phyloP scores from a whole-genome alignment of 2,113 vertebrate genomes.

The Peromyscus maniculatus region DNA sequence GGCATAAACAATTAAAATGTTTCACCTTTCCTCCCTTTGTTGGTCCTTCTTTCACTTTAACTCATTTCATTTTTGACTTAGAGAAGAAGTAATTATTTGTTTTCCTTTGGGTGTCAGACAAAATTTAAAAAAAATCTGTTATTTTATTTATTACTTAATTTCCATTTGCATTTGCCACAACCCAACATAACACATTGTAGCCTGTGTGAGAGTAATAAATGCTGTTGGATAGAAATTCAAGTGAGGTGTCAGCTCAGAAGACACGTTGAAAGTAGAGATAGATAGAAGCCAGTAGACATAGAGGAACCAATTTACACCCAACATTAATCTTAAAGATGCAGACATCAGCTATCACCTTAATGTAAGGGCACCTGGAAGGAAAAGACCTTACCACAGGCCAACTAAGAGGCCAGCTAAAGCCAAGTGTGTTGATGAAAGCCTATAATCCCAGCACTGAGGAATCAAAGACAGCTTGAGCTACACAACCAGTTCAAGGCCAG shows the following conservation, averaged over 20 bases:
- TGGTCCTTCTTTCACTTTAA: slow-evolving; percentile 10
- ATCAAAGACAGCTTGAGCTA: background rate
- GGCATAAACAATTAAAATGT: background rate
- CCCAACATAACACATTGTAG: background rate
- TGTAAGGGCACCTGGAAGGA: background rate
- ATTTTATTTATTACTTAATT: background rate
- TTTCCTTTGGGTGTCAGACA: background rate
- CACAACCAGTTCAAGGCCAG: background rate
- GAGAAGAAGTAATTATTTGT: background rate
- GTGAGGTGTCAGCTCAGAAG: background rate
- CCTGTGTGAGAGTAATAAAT: background rate
- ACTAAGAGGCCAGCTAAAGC: background rate
- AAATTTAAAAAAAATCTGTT: background rate
- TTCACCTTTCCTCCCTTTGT: background rate
- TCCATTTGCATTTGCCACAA: background rate
- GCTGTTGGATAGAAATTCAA: background rate
- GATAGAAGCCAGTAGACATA: background rate
- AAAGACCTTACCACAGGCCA: slow-evolving; percentile 2
- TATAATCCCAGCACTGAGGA: background rate
- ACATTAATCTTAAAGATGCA: background rate
- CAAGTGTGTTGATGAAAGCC: background rate
- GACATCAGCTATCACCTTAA: background rate
- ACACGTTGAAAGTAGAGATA: background rate
- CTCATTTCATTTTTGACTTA: slow-evolving; percentile 16
- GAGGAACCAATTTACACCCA: background rate